Conservation (phyloP, 1,140 invertebrate genomes). For the Triops cancriformis region DNA sequence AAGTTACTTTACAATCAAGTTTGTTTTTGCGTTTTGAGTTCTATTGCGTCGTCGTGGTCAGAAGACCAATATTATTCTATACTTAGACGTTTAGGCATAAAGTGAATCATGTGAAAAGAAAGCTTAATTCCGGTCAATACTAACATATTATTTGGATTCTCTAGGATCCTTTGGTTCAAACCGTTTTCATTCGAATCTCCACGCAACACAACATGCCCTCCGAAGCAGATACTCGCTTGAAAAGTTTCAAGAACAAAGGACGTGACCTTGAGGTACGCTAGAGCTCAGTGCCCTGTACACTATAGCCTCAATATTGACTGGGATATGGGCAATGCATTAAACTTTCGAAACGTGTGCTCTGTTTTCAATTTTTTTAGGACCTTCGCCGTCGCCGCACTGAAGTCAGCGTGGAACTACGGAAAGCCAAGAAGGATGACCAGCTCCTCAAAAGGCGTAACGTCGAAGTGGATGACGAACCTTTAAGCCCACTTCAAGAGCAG, state of each 20-base stretch:
- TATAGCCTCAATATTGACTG: not conserved
- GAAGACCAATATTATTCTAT: too few relatives aligned
- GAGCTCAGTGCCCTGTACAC: slow-evolving; percentile 16
- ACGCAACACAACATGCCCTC: slow-evolving; percentile 31
- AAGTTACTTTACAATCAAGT: not conserved
- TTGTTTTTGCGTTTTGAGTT: not conserved
- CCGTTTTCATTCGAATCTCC: not conserved
- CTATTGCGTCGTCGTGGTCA: too few relatives aligned
- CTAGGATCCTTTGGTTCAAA: not conserved
- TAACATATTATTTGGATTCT: not conserved
- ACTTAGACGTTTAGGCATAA: too few relatives aligned
- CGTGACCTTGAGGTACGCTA: slow-evolving; percentile 41
- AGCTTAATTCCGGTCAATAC: too few relatives aligned
- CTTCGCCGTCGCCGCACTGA: slow-evolving; percentile 79
- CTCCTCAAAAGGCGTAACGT: slow-evolving; percentile 89
- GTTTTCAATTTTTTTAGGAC: slow-evolving; percentile 50
- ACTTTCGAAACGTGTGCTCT: not conserved
- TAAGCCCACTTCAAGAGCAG: slow-evolving; percentile 48
- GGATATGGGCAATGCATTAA: not conserved
- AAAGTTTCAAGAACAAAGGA: slow-evolving; percentile 42
- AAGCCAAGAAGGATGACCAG: slow-evolving; percentile 89
- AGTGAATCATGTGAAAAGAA: too few relatives aligned
- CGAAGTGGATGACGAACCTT: slow-evolving; percentile 43
- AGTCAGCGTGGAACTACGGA: slow-evolving; percentile 78
- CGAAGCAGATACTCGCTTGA: slow-evolving; percentile 35